These are phyloP conservation scores for Hydropsyche tenuis DNA, from an alignment of 1,140 invertebrate species.

Conservation along the genomic window DNA sequence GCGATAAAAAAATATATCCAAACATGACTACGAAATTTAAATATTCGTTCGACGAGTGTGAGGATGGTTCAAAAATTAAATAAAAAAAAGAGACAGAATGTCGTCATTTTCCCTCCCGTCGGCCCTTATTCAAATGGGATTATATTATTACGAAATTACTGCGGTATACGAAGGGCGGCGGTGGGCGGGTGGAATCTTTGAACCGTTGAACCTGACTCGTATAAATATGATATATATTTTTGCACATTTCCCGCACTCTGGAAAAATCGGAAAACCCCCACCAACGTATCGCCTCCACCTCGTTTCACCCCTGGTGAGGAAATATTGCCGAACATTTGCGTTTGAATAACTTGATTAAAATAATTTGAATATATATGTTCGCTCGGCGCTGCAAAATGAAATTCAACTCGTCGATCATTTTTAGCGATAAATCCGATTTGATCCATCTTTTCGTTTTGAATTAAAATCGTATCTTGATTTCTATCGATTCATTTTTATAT, in stretches of 20 bases:
- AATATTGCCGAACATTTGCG: slow-evolving; percentile 26
- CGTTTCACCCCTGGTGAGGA: background rate
- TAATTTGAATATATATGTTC: slow-evolving; percentile 25
- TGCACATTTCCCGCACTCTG: background rate
- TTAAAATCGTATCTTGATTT: too few species aligned
- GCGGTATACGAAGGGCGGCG: background rate
- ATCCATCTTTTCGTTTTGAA: background rate
- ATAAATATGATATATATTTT: too few species aligned
- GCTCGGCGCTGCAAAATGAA: background rate
- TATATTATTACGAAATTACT: slow-evolving; percentile 26
- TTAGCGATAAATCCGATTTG: background rate
- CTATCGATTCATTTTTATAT: background rate
- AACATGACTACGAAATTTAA: slow-evolving; percentile 13
- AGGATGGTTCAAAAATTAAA: background rate
- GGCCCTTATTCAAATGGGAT: slow-evolving; percentile 16
- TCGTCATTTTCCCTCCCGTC: slow-evolving; percentile 8
- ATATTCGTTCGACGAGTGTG: slow-evolving; percentile 5
- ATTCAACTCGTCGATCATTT: slow-evolving; percentile 5
- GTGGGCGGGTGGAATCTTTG: background rate
- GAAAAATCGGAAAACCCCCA: slow-evolving; percentile 4
- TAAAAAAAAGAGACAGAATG: slow-evolving; percentile 9
- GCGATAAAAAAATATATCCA: background rate
- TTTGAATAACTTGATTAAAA: slow-evolving; percentile 34
- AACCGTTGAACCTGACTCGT: slow-evolving; percentile 3
- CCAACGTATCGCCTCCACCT: background rate